Conservation (phyloP, 2,797 vertebrate species). For the Bufotes viridis region DNA sequence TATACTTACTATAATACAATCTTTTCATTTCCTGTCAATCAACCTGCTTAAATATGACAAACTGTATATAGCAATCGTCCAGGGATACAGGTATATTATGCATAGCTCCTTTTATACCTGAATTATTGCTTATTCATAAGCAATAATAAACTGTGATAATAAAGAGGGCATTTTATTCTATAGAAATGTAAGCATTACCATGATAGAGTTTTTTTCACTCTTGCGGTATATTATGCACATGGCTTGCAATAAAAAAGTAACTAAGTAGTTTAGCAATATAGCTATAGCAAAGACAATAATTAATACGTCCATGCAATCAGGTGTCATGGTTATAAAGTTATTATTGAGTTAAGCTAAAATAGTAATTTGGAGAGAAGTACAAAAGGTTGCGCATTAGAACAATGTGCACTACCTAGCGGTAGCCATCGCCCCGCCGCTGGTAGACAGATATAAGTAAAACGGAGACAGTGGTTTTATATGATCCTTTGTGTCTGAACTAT, state of each 20-base stretch:
- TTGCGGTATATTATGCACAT: not conserved
- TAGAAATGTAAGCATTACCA: not conserved
- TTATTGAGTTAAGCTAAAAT: constrained; percentile 17
- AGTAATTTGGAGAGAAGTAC: not conserved
- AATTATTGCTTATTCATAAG: not conserved
- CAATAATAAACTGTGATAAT: not conserved
- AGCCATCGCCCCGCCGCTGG: not conserved
- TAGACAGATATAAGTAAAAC: not conserved
- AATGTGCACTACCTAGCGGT: constrained; percentile 53
- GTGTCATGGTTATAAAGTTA: not conserved
- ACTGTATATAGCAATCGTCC: not conserved
- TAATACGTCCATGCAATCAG: not conserved
- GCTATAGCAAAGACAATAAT: not conserved
- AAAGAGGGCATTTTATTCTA: not conserved
- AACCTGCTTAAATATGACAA: not conserved
- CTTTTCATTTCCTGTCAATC: constrained; percentile 12
- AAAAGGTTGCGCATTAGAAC: constrained; percentile 12
- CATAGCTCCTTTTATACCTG: not conserved
- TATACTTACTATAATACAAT: not conserved
- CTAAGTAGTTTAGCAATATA: not conserved
- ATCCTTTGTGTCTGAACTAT: not conserved
- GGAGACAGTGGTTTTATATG: not conserved
- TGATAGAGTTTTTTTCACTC: not conserved
- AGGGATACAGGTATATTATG: not conserved
- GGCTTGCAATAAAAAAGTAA: no score